Evolutionary conservation across 2,888 invertebrate genomes (phyloP).

Genomic region (Horisme vitalbata): DNA sequence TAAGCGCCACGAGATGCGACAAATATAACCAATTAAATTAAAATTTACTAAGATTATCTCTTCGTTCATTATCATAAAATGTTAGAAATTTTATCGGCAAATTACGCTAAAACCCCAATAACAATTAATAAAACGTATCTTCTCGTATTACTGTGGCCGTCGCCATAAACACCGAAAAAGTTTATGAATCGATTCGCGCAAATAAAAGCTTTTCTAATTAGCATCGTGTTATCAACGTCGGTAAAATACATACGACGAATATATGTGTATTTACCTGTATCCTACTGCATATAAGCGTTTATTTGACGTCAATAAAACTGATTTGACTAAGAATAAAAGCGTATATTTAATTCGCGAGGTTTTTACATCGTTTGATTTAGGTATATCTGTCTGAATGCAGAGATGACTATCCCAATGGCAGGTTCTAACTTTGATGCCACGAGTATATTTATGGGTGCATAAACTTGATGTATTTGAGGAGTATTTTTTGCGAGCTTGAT

Average conservation of each 20-base stretch:
- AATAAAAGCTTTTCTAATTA: conserved; percentile 33
- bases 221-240: conserved; percentile 27
- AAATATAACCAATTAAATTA: too few relatives aligned
- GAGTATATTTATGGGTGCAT: conserved; percentile 27
- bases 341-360: conserved; percentile 25
- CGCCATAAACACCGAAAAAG: conserved; percentile 20
- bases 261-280: conserved; percentile 19
- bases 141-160: conserved; percentile 11
- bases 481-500: conserved; percentile 29
- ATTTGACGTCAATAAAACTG: conserved; percentile 30
- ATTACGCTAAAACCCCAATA: conserved; percentile 22
- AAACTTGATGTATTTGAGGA: conserved; percentile 25
- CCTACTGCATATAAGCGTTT: conserved; percentile 34
- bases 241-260: conserved; percentile 25
- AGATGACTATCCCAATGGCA: conserved; percentile 24
- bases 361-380: conserved; percentile 32
- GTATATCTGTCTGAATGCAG: conserved; percentile 27
- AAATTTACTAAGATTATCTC: too few relatives aligned
- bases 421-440: conserved; percentile 26
- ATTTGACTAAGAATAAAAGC: conserved; percentile 27
- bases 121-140: conserved; percentile 20
- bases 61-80: too few relatives aligned
- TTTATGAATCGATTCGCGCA: conserved; percentile 20
- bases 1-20: too few relatives aligned
- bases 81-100: conserved; percentile 11